Evolutionary conservation across 2,888 invertebrate genomes (phyloP).

Genomic region (Taphrorychus bicolor): DNA sequence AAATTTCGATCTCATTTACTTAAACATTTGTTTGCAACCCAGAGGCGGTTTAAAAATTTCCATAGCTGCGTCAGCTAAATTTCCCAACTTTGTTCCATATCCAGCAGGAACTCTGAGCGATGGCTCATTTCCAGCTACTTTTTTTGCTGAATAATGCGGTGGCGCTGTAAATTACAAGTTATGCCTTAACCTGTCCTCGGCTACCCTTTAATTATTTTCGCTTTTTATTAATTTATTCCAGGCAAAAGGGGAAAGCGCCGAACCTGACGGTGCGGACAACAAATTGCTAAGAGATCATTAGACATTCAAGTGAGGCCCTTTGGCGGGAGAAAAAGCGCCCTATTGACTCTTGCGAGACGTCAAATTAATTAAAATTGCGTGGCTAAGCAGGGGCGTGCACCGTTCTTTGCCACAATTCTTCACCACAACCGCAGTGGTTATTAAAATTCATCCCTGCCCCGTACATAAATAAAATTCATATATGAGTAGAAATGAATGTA

Average conservation of each 20-base stretch:
- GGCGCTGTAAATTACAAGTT: too few species aligned
- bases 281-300: slow-evolving; percentile 44
- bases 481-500: slow-evolving; percentile 4
- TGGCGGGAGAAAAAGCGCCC: slow-evolving; percentile 17
- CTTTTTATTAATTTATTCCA: slow-evolving; percentile 31
- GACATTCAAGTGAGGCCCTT: slow-evolving; percentile 49
- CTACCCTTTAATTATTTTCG: slow-evolving; percentile 27
- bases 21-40: too few species aligned
- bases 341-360: slow-evolving; percentile 52
- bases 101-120: too few species aligned
- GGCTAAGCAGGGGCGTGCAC: background rate
- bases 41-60: too few species aligned
- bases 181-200: too few species aligned
- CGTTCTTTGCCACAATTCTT: background rate
- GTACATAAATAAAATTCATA: background rate
- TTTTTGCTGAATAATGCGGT: too few species aligned
- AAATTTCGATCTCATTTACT: too few species aligned
- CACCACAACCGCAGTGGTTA: background rate
- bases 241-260: slow-evolving; percentile 7
- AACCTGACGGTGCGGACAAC: slow-evolving; percentile 22
- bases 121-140: too few species aligned
- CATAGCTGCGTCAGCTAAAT: too few species aligned
- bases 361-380: slow-evolving; percentile 53
- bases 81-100: too few species aligned
- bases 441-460: background rate